A percentile compares a stretch with the other conserved stretches of the same genome.
These are phyloP conservation scores for Lates japonicus DNA, from an alignment of 2,797 vertebrate genomes.

Conservation along the genomic window DNA sequence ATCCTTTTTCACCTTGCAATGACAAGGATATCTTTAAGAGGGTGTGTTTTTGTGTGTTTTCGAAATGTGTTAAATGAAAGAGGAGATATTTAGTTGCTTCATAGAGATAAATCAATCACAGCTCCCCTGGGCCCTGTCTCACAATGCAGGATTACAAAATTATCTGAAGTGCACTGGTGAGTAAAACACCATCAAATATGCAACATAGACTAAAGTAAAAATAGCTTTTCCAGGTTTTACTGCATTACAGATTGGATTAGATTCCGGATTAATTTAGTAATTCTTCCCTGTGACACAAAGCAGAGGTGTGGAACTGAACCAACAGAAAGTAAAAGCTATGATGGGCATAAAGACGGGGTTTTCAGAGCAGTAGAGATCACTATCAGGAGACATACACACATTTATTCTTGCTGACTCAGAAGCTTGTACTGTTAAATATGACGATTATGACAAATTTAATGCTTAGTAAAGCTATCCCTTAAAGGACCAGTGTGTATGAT, in stretches of 20 bases:
- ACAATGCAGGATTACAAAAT: conserved; percentile 34
- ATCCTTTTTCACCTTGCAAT: conserved; percentile 55
- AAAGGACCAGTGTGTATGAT: no score
- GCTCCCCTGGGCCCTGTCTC: conserved; percentile 14
- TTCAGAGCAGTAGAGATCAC: conserved; percentile 50
- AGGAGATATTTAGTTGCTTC: conserved; percentile 17
- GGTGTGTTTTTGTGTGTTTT: conserved; percentile 24
- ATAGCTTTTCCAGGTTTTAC: conserved; percentile 14
- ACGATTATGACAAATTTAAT: not conserved
- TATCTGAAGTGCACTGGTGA: conserved; percentile 20
- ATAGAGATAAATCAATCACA: conserved; percentile 44
- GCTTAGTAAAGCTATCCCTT: not conserved
- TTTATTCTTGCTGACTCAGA: conserved; percentile 11
- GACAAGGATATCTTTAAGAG: conserved; percentile 16
- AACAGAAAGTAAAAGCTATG: conserved; percentile 15
- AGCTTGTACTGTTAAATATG: not conserved
- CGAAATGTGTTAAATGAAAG: conserved; percentile 33
- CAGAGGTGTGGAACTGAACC: conserved; percentile 17
- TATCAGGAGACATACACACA: conserved; percentile 26
- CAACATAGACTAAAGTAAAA: not conserved
- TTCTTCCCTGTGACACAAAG: conserved; percentile 16
- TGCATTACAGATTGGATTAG: conserved; percentile 4
- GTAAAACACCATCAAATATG: conserved; percentile 18
- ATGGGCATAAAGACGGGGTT: not conserved
- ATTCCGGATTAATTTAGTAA: conserved; percentile 9